Evolutionary conservation across 2,888 invertebrate species (phyloP).

Genomic region (Agonopterix subpropinquella): DNA sequence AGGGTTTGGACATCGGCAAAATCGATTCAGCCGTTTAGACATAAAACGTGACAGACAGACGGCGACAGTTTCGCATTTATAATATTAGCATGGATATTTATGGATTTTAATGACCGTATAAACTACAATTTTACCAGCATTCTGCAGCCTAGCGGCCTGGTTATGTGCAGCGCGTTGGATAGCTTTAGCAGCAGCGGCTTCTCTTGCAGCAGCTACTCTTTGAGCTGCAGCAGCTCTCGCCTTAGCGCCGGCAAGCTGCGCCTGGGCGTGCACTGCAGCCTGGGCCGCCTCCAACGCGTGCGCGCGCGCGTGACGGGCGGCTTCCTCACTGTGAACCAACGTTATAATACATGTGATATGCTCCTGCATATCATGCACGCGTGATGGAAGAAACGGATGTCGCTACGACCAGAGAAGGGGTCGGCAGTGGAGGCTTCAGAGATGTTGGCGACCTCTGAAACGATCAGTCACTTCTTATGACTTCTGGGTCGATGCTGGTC

Average conservation of each 20-base stretch:
- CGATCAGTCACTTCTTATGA: neutral
- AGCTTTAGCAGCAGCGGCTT: conserved; percentile 83
- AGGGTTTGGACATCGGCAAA: no score
- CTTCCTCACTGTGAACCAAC: conserved; percentile 70
- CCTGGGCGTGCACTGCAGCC: conserved; percentile 80
- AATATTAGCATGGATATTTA: no score
- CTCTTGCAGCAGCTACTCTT: conserved; percentile 81
- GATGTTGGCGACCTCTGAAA: neutral
- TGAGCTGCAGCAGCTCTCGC: conserved; percentile 83
- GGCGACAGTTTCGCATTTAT: no score
- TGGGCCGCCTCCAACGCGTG: conserved; percentile 81
- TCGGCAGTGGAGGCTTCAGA: no score
- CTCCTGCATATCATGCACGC: no score
- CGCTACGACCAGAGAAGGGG: no score
- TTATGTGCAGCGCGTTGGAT: conserved; percentile 81
- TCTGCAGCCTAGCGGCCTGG: conserved; percentile 82
- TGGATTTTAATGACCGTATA: no score
- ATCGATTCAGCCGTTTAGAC: no score
- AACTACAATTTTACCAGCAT: conserved; percentile 63
- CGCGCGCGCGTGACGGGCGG: conserved; percentile 79
- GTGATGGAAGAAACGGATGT: no score
- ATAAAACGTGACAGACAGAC: no score
- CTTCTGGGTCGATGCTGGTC: no score
- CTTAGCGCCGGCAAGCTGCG: conserved; percentile 81
- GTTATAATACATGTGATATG: neutral